These are phyloP conservation scores for Orestias chungarensis DNA, from an alignment of 2,797 vertebrate species.

Conservation along the genomic window DNA sequence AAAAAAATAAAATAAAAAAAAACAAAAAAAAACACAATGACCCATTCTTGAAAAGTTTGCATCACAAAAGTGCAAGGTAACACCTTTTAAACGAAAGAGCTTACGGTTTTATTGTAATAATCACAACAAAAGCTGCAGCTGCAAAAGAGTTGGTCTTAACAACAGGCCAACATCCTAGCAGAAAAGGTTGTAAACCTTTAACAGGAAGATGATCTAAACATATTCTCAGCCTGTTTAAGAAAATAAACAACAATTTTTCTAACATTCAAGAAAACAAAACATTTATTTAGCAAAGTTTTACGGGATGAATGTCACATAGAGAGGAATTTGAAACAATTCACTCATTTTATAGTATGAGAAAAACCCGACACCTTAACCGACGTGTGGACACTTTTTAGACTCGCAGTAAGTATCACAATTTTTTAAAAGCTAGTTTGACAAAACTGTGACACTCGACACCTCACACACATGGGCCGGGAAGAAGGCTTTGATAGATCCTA, in stretches of 20 bases:
- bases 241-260: too few species aligned
- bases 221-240: too few species aligned
- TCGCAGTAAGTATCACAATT: constrained; percentile 34
- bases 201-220: not conserved
- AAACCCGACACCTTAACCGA: not conserved
- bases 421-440: constrained; percentile 44
- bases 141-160: not conserved
- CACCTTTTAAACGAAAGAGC: not conserved
- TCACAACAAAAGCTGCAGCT: not conserved
- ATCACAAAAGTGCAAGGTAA: not conserved
- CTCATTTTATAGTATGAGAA: not conserved
- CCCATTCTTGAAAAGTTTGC: not conserved
- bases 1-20: too few species aligned
- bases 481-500: constrained; percentile 74
- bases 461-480: constrained; percentile 77
- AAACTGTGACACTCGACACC: constrained; percentile 44
- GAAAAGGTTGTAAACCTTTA: not conserved
- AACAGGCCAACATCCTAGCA: not conserved
- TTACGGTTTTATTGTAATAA: not conserved
- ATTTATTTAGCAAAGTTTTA: not conserved
- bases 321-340: not conserved
- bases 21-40: not conserved
- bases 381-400: not conserved
- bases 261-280: not conserved
- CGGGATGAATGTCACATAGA: not conserved